A percentile compares a stretch with the other conserved stretches of the same genome.
Conservation (phyloP, 2,888 invertebrate species). For the Unio pictorum region DNA sequence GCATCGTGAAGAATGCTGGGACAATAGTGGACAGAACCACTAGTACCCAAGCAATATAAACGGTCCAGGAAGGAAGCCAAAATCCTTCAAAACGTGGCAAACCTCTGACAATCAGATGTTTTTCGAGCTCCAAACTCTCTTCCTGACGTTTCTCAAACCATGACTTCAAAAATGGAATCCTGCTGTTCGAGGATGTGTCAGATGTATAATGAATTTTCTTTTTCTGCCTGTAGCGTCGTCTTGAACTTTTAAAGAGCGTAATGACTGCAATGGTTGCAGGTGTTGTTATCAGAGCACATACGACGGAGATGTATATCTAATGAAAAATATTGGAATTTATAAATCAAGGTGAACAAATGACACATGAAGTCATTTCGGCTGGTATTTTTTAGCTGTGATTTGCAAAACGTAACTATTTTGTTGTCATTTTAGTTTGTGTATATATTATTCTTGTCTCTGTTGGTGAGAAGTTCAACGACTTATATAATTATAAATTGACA, state of each 20-base stretch:
- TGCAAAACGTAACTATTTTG: too few relatives aligned
- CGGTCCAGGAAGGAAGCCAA: constrained; percentile 24
- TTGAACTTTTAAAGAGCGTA: constrained; percentile 42
- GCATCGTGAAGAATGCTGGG: constrained; percentile 51
- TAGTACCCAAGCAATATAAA: constrained; percentile 41
- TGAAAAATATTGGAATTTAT: not conserved
- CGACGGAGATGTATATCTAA: constrained; percentile 37
- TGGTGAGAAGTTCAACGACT: too few relatives aligned
- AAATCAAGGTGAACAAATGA: not conserved
- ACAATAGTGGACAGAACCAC: constrained; percentile 19
- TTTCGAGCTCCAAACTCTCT: constrained; percentile 41
- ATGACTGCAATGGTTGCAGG: constrained; percentile 33
- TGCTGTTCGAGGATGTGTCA: constrained; percentile 21
- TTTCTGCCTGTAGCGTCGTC: constrained; percentile 16
- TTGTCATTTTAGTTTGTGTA: too few relatives aligned
- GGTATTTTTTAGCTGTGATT: too few relatives aligned
- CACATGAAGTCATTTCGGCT: too few relatives aligned
- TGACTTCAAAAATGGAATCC: constrained; percentile 32
- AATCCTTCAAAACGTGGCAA: constrained; percentile 9
- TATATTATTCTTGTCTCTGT: too few relatives aligned
- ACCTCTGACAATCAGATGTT: constrained; percentile 35
- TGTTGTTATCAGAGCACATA: constrained; percentile 42
- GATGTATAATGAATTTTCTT: constrained; percentile 9
- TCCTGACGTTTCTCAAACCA: constrained; percentile 35
- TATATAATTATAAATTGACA: too few relatives aligned